Evolutionary conservation across 2,888 invertebrate species (phyloP), one percentile per base, ranked within the genome.

Genomic region (Aleiodes leptofemur): DNA sequence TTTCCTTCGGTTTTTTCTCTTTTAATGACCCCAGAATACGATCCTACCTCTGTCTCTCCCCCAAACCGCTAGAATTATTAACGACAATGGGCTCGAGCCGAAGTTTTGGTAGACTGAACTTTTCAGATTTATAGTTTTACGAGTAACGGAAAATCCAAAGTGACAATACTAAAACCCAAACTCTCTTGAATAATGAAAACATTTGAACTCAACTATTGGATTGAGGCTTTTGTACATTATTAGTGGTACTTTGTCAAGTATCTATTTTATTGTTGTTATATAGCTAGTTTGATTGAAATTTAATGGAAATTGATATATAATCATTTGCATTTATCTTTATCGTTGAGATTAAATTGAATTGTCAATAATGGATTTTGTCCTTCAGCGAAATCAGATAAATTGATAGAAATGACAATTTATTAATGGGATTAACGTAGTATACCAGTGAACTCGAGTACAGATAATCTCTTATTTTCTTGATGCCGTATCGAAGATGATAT

Each of bases 171-270:
- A 82, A 84, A 79, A 1, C 81, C 16, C 23, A 79, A 84, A 84
- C 78, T 82, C 80, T 71, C 77, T 78, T 80, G 81, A 85, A 85
- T 83, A 85, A 85, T 81, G 82, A 84, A 43, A 43, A 82, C 80
- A 78, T 74, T 80, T 74, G 73, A 78, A 79, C 75, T 77, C 80
- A 81, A 74, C 81, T 82, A 83, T 83, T 81, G 83, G 80, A 83
- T 85, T 83, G 82, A 83, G 48, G 79, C 77, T 78, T 23, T 78
- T 75, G 74, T 68, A 72, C 76, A 74, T 79, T 79, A 77, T 77
- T 72, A 74, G 74, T 73, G 9, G 73, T 72, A 72, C 75, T 79
- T 77, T 72, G 77, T 78, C 74, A 76, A 77, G 74, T 76, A 75
- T 78, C 74, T 73, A 69, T 69, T 74, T 61, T 74, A 68, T 74